Percentiles rank a stretch among this genome's conserved stretches.
Evolutionary conservation across 2,888 invertebrate genomes (phyloP).

Genomic region (Tenthredo livida): DNA sequence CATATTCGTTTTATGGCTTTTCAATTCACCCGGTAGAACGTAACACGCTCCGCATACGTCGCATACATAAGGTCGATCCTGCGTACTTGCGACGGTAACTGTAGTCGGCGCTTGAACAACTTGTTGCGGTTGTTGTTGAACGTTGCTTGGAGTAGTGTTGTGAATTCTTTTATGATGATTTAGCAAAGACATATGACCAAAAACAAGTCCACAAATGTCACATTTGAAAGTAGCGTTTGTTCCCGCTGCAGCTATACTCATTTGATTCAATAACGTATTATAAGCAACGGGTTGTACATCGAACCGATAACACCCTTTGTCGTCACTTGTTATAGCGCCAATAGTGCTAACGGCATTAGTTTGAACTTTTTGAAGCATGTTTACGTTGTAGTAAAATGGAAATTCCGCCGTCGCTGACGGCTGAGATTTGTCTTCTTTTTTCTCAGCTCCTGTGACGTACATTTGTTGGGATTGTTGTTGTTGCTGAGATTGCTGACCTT

Average conservation of each 20-base stretch:
- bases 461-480: conserved; percentile 75
- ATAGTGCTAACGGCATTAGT: conserved; percentile 77
- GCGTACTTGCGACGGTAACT: conserved; percentile 76
- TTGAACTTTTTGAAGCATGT: conserved; percentile 79
- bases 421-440: conserved; percentile 75
- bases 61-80: conserved; percentile 78
- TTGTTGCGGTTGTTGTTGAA: conserved; percentile 75
- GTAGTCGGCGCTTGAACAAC: conserved; percentile 77
- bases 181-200: conserved; percentile 89
- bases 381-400: conserved; percentile 79
- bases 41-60: conserved; percentile 79
- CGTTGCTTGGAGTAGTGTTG: conserved; percentile 78
- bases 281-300: conserved; percentile 83
- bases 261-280: conserved; percentile 92
- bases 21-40: conserved; percentile 78
- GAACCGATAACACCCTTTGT: conserved; percentile 79
- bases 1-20: conserved; percentile 79
- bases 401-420: conserved; percentile 76
- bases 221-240: conserved; percentile 92
- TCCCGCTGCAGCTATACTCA: conserved; percentile 84
- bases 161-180: conserved; percentile 93
- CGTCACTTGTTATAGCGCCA: conserved; percentile 77
- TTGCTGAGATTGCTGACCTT: conserved; percentile 81
- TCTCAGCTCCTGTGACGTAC: conserved; percentile 74
- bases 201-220: conserved; percentile 92